phyloP scores from a whole-genome alignment of 2,888 invertebrate species.

The Xylota segnis region DNA sequence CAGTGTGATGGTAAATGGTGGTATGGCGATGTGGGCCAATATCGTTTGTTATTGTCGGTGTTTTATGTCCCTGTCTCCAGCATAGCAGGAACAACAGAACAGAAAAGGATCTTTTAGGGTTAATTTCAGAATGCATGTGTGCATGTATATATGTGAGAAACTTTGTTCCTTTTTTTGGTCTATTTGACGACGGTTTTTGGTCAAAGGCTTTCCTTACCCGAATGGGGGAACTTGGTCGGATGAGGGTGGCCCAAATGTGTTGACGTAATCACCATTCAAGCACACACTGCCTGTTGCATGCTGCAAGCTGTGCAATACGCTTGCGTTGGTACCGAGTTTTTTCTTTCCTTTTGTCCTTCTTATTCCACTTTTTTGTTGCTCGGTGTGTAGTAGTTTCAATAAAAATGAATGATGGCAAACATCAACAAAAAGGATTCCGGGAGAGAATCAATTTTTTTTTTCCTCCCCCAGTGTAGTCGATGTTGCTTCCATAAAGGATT shows the following conservation, averaged over 20 bases:
- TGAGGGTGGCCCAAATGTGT: constrained; percentile 11
- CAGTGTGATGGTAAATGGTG: not conserved
- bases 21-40: constrained; percentile 24
- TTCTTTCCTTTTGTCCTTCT: constrained; percentile 2
- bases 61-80: constrained; percentile 3
- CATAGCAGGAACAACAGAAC: not conserved
- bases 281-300: constrained; percentile 43
- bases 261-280: constrained; percentile 25
- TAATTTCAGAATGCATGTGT: constrained; percentile 4
- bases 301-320: constrained; percentile 24
- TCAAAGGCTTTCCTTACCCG: not conserved
- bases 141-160: not conserved
- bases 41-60: constrained; percentile 11
- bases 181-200: constrained; percentile 37
- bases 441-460: not conserved
- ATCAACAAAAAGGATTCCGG: not conserved
- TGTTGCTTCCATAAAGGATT: not conserved
- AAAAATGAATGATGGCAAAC: constrained; percentile 24
- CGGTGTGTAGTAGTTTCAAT: constrained; percentile 16
- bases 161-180: not conserved
- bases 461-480: not conserved
- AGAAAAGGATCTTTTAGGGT: not conserved
- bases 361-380: constrained; percentile 1
- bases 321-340: constrained; percentile 19
- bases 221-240: no score